phyloP scores from a whole-genome alignment of 92 coral and sea anemone species.

The Muricea muricata region DNA sequence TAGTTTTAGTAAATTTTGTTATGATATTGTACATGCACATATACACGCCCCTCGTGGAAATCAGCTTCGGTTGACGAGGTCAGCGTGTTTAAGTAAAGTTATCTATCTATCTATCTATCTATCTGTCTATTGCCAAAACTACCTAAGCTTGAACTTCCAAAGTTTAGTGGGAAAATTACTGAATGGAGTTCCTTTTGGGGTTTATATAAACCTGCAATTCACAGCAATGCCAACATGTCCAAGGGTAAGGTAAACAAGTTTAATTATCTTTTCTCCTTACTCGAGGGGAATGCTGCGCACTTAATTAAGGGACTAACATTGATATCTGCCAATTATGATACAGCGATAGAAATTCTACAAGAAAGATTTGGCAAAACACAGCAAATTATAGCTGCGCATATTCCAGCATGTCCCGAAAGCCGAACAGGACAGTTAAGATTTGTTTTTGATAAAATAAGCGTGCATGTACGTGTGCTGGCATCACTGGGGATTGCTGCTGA shows the following conservation, averaged over 20 bases:
- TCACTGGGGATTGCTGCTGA: conserved; percentile 42
- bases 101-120: too few species aligned
- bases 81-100: too few species aligned
- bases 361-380: too few species aligned
- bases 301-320: too few species aligned
- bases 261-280: conserved; percentile 35
- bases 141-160: conserved; percentile 35
- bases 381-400: conserved; percentile 35
- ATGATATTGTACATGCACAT: too few species aligned
- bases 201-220: neutral
- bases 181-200: too few species aligned
- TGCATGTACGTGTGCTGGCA: conserved; percentile 31
- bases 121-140: conserved; percentile 41
- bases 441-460: conserved; percentile 27
- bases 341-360: too few species aligned
- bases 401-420: conserved; percentile 4
- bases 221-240: conserved; percentile 21
- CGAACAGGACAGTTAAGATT: conserved; percentile 30
- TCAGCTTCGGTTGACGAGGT: too few species aligned
- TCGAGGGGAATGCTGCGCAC: conserved; percentile 45
- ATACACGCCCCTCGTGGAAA: too few species aligned
- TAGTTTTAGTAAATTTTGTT: too few species aligned
- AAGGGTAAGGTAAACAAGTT: conserved; percentile 45
- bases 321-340: too few species aligned
- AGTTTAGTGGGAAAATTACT: too few species aligned